These are phyloP conservation scores for Gonocerus acuteangulatus DNA, from an alignment of 2,888 invertebrate genomes.

Conservation along the genomic window DNA sequence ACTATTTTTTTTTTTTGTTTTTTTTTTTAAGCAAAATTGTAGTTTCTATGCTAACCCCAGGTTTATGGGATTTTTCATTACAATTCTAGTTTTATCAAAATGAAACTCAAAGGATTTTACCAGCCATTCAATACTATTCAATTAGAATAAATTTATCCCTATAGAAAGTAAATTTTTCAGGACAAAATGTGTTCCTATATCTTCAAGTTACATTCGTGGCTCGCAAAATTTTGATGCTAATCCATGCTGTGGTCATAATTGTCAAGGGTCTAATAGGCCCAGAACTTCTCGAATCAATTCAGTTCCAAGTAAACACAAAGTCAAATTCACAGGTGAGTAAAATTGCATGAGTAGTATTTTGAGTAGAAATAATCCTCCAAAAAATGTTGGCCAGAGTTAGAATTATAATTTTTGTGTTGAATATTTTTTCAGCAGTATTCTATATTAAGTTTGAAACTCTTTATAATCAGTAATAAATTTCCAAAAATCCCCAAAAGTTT, in stretches of 20 bases:
- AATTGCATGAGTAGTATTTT: not conserved
- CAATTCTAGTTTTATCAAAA: no score
- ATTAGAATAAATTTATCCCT: no score
- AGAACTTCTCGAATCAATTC: constrained; percentile 3
- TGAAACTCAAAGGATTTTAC: no score
- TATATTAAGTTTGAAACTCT: no score
- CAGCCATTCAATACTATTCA: no score
- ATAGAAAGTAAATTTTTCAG: constrained; percentile 31
- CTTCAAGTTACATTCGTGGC: constrained; percentile 31
- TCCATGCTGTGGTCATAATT: constrained; percentile 12
- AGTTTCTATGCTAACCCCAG: no score
- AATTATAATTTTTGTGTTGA: not conserved
- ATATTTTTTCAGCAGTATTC: no score
- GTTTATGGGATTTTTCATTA: no score
- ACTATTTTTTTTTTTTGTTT: no score
- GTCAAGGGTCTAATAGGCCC: constrained; percentile 4
- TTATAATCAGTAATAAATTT: no score
- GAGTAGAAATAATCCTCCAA: not conserved
- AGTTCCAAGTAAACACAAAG: constrained; percentile 28
- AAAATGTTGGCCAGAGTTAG: not conserved
- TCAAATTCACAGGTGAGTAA: constrained; percentile 32
- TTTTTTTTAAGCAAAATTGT: no score
- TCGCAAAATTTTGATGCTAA: constrained; percentile 29
- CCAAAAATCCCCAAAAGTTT: no score
- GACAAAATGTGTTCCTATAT: constrained; percentile 38